Evolutionary conservation across 2,797 vertebrate species (phyloP).

Genomic region (Distichodus sexfasciatus): DNA sequence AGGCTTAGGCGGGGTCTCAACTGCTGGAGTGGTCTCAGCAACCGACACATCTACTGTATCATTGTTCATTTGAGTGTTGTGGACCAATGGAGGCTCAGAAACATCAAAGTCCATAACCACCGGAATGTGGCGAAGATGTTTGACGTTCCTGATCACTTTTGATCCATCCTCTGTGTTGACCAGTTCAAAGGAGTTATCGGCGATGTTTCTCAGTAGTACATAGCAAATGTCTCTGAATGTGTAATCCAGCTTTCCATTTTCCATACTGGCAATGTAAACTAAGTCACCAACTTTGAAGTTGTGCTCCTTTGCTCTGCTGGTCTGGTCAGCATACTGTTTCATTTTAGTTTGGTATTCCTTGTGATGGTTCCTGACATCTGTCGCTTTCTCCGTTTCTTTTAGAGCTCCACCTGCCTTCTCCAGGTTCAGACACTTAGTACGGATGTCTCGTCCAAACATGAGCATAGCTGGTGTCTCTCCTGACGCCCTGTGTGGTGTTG

Average conservation of each 20-base stretch:
- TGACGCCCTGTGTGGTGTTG: conserved; percentile 13
- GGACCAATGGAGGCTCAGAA: background rate
- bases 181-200: conserved; percentile 31
- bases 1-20: background rate
- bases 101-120: conserved; percentile 32
- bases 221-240: conserved; percentile 31
- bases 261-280: conserved; percentile 28
- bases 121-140: conserved; percentile 16
- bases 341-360: conserved; percentile 19
- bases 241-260: conserved; percentile 35
- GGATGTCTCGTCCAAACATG: conserved; percentile 2
- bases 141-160: conserved; percentile 29
- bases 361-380: background rate
- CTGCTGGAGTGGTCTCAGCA: background rate
- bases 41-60: background rate
- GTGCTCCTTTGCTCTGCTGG: conserved; percentile 29
- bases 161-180: conserved; percentile 33
- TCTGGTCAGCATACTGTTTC: conserved; percentile 24
- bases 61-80: background rate
- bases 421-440: conserved; percentile 4
- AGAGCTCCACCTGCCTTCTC: conserved; percentile 2
- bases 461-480: conserved; percentile 8
- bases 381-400: no score
- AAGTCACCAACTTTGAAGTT: conserved; percentile 29
- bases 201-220: conserved; percentile 28